Evolutionary conservation across 2,797 vertebrate species (phyloP).

Genomic region (Hafferia zeledoni): DNA sequence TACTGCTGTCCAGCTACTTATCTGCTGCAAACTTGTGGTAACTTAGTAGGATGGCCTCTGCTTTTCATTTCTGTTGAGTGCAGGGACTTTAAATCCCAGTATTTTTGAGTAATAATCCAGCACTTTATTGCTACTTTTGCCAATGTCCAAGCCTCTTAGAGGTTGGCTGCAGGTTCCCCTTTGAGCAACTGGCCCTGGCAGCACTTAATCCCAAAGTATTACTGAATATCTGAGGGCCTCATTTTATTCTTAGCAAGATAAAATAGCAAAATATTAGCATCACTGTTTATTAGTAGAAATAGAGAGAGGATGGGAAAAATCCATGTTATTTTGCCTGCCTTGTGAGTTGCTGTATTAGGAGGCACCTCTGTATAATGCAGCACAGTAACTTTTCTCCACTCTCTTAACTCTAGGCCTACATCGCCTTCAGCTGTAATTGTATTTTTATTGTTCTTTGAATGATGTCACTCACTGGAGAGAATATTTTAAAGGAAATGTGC

Average conservation of each 20-base stretch:
- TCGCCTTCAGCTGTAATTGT: slow-evolving; percentile 9
- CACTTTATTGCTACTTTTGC: neutral
- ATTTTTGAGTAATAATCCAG: neutral
- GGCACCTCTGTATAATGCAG: neutral
- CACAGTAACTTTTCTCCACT: neutral
- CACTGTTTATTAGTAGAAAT: neutral
- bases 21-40: neutral
- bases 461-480: slow-evolving; percentile 19
- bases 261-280: neutral
- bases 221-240: neutral
- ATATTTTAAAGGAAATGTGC: slow-evolving; percentile 33
- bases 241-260: neutral
- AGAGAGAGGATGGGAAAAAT: neutral
- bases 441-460: slow-evolving; percentile 37
- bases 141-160: neutral
- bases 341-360: neutral
- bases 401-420: neutral
- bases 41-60: neutral
- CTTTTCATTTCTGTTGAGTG: neutral
- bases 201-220: neutral
- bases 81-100: neutral
- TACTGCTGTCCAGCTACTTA: neutral
- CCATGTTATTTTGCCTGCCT: neutral
- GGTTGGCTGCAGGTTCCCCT: neutral
- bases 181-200: neutral